Conservation (phyloP, 2,888 invertebrate species). For the Polia nebulosa region DNA sequence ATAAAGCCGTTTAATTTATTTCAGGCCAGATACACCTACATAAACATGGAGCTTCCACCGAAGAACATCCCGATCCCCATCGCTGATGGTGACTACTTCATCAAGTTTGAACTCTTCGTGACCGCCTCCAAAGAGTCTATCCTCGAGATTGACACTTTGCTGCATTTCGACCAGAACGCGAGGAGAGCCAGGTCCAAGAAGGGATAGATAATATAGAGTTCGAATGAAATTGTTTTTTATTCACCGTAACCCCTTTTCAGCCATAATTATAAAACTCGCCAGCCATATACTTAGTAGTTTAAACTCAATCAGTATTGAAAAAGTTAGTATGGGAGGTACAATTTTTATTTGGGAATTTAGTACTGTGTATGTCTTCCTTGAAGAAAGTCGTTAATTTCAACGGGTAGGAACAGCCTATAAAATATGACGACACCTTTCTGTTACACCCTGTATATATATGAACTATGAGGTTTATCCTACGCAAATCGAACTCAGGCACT, state of each 20-base stretch:
- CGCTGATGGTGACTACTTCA: constrained; percentile 65
- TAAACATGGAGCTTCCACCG: constrained; percentile 71
- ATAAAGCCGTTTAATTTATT: too few species aligned
- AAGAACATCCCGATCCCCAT: constrained; percentile 70
- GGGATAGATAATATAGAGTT: constrained; percentile 30
- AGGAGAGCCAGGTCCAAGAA: constrained; percentile 33
- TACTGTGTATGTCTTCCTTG: too few species aligned
- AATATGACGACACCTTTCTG: too few species aligned
- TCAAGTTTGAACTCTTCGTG: constrained; percentile 50
- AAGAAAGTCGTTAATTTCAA: too few species aligned
- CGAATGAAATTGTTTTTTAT: background rate
- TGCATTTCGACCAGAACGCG: constrained; percentile 62
- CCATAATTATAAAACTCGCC: too few species aligned
- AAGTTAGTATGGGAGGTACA: too few species aligned
- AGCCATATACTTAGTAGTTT: too few species aligned
- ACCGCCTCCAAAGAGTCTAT: constrained; percentile 65
- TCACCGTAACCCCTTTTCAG: too few species aligned
- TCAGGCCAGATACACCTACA: constrained; percentile 66
- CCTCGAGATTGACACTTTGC: constrained; percentile 37
- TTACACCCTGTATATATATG: background rate
- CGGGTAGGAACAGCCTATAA: too few species aligned
- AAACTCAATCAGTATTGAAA: too few species aligned
- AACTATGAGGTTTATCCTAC: background rate
- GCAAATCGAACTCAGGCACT: background rate
- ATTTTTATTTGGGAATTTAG: too few species aligned